Evolutionary conservation across 2,113 vertebrate genomes (phyloP), one percentile per base, ranked within the genome.

Genomic region (Psettodes erumei): DNA sequence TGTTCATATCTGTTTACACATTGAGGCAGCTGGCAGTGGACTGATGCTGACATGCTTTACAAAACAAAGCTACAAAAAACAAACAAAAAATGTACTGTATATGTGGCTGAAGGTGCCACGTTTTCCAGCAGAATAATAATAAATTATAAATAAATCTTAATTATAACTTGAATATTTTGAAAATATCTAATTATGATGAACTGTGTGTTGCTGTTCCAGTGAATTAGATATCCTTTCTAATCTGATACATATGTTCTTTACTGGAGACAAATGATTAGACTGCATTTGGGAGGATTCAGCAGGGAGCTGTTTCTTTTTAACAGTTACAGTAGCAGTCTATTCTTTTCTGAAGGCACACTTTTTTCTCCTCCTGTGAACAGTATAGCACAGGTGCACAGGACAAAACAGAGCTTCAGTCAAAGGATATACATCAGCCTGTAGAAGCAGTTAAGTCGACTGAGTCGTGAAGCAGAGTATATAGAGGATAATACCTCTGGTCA

Each of bases 401-500:
- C 23, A 67, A 59, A 8, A 28, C 13, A 1, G 3, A 42, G 47
- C 5, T 37, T 27, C 27, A 69, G n/a, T 69, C 37, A 5, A 16
- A 77, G 56, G 32, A 71, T 51, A 23, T 53, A 25, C n/a, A 54
- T 18, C 3, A 12, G 8, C 32, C 4, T 9, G 37, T 7, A 59
- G 27, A 30, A 27, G 47, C 18, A 47, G 9, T 19, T 32, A 47
- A 11, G n/a, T 54, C 30, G 38, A 68, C 27, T 16, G 18, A 15
- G 9, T 48, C 30, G 11, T 35, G 28, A n/a, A 51, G 23, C 63
- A 19, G 37, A 70, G 25, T 35, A 71, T 27, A 43, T 19, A 37
- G 30, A 37, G 27, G 21, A 60, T 60, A 19, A 76, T 59, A 75
- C 47, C 25, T 69, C 25, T n/a, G 21, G 0, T 51, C 42, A 53